Evolutionary conservation across 2,797 vertebrate genomes (phyloP).

Genomic region (Propithecus deckenii): DNA sequence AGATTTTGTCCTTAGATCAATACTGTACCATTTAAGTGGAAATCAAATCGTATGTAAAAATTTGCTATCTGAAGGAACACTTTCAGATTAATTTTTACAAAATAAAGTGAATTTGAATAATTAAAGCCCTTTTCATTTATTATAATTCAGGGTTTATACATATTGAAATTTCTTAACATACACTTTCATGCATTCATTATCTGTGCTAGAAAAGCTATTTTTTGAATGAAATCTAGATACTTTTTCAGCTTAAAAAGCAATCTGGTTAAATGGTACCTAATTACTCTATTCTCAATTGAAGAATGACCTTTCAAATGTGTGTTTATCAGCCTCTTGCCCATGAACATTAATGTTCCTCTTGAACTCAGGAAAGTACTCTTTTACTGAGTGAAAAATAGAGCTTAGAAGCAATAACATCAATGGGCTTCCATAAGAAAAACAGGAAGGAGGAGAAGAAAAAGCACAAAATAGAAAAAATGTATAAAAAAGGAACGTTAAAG

Average conservation of each 20-base stretch:
- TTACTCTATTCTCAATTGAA: conserved; percentile 24
- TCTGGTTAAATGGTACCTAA: conserved; percentile 40
- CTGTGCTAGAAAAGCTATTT: conserved; percentile 1
- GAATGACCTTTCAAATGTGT: conserved; percentile 39
- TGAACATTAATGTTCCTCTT: conserved; percentile 42
- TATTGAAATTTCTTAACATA: conserved; percentile 44
- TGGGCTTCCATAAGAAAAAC: background rate
- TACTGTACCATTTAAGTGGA: background rate
- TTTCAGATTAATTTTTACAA: conserved; percentile 42
- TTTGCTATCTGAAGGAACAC: background rate
- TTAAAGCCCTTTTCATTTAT: background rate
- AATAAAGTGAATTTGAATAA: conserved; percentile 37
- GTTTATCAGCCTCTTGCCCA: conserved; percentile 32
- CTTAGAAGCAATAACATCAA: background rate
- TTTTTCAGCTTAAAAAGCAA: conserved; percentile 44
- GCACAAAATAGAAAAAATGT: background rate
- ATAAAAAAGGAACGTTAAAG: background rate
- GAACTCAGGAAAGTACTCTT: background rate
- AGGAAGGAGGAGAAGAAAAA: background rate
- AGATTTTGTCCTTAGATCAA: background rate
- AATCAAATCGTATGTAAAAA: conserved; percentile 11
- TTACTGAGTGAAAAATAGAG: background rate
- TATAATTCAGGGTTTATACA: conserved; percentile 8
- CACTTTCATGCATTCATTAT: background rate
- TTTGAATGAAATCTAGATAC: conserved; percentile 5